Percentiles rank a stretch among this genome's conserved stretches.
Evolutionary conservation across 2,888 invertebrate genomes (phyloP).

Genomic region (Fragum whitleyi): DNA sequence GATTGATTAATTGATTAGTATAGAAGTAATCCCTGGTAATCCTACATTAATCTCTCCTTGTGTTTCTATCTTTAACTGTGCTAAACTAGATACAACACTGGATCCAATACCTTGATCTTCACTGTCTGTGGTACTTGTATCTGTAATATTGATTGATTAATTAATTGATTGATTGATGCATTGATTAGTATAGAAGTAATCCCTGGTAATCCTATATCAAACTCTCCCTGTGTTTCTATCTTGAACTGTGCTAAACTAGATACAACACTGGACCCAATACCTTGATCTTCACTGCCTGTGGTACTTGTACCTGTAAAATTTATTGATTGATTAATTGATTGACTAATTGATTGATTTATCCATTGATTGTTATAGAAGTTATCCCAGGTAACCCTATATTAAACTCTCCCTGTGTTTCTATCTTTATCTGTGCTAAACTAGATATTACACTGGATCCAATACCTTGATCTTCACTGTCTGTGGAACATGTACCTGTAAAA

Average conservation of each 20-base stretch:
- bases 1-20: too few species aligned
- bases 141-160: conserved; percentile 28
- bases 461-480: conserved; percentile 68
- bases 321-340: too few species aligned
- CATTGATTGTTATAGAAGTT: too few species aligned
- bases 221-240: conserved; percentile 49
- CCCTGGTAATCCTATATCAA: conserved; percentile 61
- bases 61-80: conserved; percentile 38
- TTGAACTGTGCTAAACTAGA: conserved; percentile 43
- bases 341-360: too few species aligned
- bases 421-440: conserved; percentile 38
- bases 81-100: conserved; percentile 54
- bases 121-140: conserved; percentile 51
- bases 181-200: background rate
- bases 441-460: conserved; percentile 61
- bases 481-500: conserved; percentile 36
- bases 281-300: conserved; percentile 53
- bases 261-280: conserved; percentile 59
- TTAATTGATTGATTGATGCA: too few species aligned
- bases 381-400: conserved; percentile 63
- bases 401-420: conserved; percentile 53
- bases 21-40: conserved; percentile 68
- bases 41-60: conserved; percentile 53
- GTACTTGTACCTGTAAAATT: conserved; percentile 43
- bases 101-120: conserved; percentile 67